Base-by-base conservation (phyloP, 1,140 invertebrate species). In the Tetranychus cinnabarinus region DNA sequence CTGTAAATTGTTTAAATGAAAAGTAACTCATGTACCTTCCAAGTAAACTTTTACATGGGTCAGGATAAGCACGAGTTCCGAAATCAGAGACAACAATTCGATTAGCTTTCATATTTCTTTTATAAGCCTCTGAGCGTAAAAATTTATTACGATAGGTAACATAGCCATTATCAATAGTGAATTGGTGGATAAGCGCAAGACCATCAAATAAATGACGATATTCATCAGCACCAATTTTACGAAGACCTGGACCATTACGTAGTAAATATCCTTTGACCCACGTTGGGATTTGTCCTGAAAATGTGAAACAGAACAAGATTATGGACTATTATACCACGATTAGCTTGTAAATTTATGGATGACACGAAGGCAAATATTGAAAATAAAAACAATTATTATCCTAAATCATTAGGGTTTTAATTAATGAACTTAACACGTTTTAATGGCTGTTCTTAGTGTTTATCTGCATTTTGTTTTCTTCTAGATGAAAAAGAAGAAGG, bases 21-120 rank as follows among this genome's bases (percentile, higher is more conserved):
- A 77, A 78, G 31, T 42, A 61, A 39, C n/a, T 50, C 48, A 45
- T 39, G n/a, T 66, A 74, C 72, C 71, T 71, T 50, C 68, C 64
- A 58, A 74, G 71, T 12, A 74, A 58, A 47, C 67, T 69, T 58
- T 70, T 67, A 61, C 74, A 77, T 3, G 76, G 76, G 65, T 77
- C 76, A 3, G 72, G 72, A 1, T 81, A 77, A 60, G 75, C 77
- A 3, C 58, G 52, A 0, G 87, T 91, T 0, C 85, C 88, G 69
- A 92, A 93, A 70, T 88, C 85, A 0, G 81, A 81, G 0, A 85
- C 75, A 0, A 91, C 84, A 59, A 92, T 74, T 45, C 76, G 62
- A 35, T 77, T 67, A 10, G 71, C 70, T 59, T 66, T 68, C 61
- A 69, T 69, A 61, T 73, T 74, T 31, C 58, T 66, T 37, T 67